Evolutionary conservation across 2,113 vertebrate genomes (phyloP).

Genomic region (Lanius ludovicianus): DNA sequence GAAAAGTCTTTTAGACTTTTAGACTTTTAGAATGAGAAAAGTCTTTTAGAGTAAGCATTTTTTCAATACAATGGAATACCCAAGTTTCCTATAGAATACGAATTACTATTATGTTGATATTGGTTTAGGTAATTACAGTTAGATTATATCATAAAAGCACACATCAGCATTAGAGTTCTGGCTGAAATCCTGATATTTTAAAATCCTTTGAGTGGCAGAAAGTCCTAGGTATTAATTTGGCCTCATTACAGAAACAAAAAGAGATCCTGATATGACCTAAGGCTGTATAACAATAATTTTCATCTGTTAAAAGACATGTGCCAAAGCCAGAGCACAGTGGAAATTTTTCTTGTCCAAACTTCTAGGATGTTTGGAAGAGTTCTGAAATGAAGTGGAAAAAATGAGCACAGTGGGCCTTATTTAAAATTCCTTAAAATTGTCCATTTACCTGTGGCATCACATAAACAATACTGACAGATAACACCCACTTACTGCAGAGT

Average conservation of each 20-base stretch:
- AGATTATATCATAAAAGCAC: constrained; percentile 29
- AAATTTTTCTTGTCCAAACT: constrained; percentile 4
- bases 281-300: constrained; percentile 39
- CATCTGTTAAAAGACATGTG: constrained; percentile 43
- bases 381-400: not conserved
- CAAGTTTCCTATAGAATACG: not conserved
- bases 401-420: not conserved
- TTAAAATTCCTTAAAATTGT: not conserved
- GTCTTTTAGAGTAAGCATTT: not conserved
- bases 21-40: not conserved
- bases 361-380: not conserved
- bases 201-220: constrained; percentile 28
- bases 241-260: constrained; percentile 31
- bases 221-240: constrained; percentile 39
- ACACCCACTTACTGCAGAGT: not conserved
- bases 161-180: constrained; percentile 14
- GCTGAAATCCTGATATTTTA: constrained; percentile 11
- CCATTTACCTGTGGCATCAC: not conserved
- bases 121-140: constrained; percentile 8
- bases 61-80: not conserved
- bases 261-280: constrained; percentile 22
- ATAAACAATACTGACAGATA: not conserved
- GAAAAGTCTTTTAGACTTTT: not conserved
- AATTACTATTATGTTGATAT: not conserved
- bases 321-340: not conserved